phyloP scores from a whole-genome alignment of 2,113 vertebrate genomes.

The Brachypodius melanocephalos region DNA sequence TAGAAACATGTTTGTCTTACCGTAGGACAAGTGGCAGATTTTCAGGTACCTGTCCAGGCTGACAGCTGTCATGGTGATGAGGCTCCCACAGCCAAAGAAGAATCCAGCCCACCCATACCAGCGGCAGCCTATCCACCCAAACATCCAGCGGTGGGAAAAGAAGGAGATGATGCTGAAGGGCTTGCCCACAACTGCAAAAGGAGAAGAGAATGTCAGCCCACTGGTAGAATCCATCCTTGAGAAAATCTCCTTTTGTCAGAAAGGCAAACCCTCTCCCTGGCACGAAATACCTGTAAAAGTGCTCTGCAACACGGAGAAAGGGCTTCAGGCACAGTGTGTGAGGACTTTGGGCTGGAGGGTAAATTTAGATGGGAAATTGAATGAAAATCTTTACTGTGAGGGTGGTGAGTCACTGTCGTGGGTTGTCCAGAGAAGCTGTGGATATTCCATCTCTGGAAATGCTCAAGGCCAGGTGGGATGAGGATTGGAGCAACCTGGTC shows the following conservation, averaged over 20 bases:
- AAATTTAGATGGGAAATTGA: not conserved
- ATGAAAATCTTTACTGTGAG: not conserved
- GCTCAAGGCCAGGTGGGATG: not conserved
- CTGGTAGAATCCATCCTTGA: not conserved
- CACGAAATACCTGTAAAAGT: not conserved
- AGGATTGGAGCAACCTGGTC: not conserved
- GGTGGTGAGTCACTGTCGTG: not conserved
- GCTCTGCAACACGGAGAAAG: fast-evolving
- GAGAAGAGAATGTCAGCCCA: not conserved
- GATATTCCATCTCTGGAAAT: no score
- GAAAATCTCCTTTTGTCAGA: not conserved
- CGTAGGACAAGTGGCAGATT: slow-evolving; percentile 91
- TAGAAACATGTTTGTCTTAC: slow-evolving; percentile 59
- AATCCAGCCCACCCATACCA: slow-evolving; percentile 94
- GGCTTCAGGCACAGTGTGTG: not conserved
- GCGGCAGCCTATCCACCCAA: slow-evolving; percentile 89
- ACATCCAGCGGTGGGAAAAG: slow-evolving; percentile 91
- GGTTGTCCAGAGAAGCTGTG: not conserved
- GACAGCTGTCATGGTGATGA: slow-evolving; percentile 92
- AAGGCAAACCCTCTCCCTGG: not conserved
- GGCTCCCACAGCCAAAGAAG: slow-evolving; percentile 94
- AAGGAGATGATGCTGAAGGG: slow-evolving; percentile 91
- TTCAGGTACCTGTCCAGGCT: slow-evolving; percentile 94
- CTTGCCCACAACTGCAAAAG: slow-evolving; percentile 84
- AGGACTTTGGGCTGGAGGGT: no score